Base-by-base conservation (phyloP, 30 jellyfish, hydroid and myxozoan species). In the Chrysaora quinquecirrha region DNA sequence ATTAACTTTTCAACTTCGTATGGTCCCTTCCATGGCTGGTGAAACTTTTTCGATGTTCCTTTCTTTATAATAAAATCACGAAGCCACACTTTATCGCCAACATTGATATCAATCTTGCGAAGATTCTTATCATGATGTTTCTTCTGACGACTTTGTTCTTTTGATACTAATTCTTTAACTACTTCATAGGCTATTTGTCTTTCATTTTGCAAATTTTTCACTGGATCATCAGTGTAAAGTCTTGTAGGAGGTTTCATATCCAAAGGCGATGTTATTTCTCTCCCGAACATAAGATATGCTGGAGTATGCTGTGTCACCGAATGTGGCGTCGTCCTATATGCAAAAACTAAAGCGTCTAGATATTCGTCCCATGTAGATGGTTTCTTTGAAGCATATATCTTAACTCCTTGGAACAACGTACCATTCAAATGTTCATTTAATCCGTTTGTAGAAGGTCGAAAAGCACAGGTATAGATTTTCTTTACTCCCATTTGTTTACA, bases 321-420 rank as follows among this genome's bases (percentile, higher is more conserved):
- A 48, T 76, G 88, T 14, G 88, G 88, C 33, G 88, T 76, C 23
- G 87, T 75, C n/a, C 87, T 49, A 24, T 50, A 75, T 3, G 80
- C 80, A 19, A 76, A 76, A 2, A 33, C 32, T 62, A 76, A 27
- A n/a, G 88, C 78, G 63, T 76, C 88, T 16, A 76, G 88, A 34
- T 76, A 61, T 28, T 58, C 29, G 34, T 60, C 80, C 88, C 71
- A 58, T 25, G 7, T 58, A 3, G 71, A 11, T 25, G 7, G 71
- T 19, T 58, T 58, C 20, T 58, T 58, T 11, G 71, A 58, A n/a
- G 71, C 71, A 58, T 58, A 58, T 19, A 58, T 19, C 71, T 58
- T 58, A n/a, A 58, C 71, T 58, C 32, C 71, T 58, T 58, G 30
- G 19, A 58, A 58, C 20, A 58, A 20, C 33, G 82, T 75, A 20